These are phyloP conservation scores for Taenaris catops DNA, from an alignment of 2,888 invertebrate species.

Conservation along the genomic window DNA sequence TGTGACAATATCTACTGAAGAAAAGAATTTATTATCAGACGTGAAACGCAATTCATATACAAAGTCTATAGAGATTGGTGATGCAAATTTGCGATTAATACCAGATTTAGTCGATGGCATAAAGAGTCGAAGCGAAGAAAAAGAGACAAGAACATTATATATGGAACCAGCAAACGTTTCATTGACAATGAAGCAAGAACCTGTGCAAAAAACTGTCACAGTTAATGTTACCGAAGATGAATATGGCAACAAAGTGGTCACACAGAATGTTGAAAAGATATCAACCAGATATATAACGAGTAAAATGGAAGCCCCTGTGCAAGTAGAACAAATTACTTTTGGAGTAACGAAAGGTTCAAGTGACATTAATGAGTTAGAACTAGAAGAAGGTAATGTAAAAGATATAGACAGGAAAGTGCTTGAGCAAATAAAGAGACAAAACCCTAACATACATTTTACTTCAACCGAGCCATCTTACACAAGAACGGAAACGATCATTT, in stretches of 20 bases:
- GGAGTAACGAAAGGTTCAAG: slow-evolving; percentile 61
- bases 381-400: slow-evolving; percentile 66
- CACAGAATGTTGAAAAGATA: slow-evolving; percentile 67
- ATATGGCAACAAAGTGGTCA: slow-evolving; percentile 70
- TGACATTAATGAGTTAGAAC: slow-evolving; percentile 50
- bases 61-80: slow-evolving; percentile 74
- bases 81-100: slow-evolving; percentile 51
- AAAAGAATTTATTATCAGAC: slow-evolving; percentile 51
- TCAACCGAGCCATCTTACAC: slow-evolving; percentile 67
- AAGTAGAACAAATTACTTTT: slow-evolving; percentile 70
- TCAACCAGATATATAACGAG: slow-evolving; percentile 62
- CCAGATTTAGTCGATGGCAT: slow-evolving; percentile 70
- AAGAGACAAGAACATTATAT: slow-evolving; percentile 57
- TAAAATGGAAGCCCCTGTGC: slow-evolving; percentile 62
- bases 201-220: slow-evolving; percentile 69
- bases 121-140: slow-evolving; percentile 50
- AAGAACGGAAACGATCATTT: slow-evolving; percentile 73
- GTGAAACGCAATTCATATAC: slow-evolving; percentile 59
- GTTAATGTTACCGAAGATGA: slow-evolving; percentile 73
- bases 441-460: slow-evolving; percentile 69
- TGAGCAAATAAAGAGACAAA: slow-evolving; percentile 65
- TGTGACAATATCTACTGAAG: slow-evolving; percentile 66
- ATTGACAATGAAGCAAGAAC: slow-evolving; percentile 69
- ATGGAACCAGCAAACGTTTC: slow-evolving; percentile 70
- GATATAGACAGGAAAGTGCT: slow-evolving; percentile 62